Evolutionary conservation across 2,888 invertebrate species (phyloP), one percentile per base, ranked within the genome.

Genomic region (Linnaemya vulpina): DNA sequence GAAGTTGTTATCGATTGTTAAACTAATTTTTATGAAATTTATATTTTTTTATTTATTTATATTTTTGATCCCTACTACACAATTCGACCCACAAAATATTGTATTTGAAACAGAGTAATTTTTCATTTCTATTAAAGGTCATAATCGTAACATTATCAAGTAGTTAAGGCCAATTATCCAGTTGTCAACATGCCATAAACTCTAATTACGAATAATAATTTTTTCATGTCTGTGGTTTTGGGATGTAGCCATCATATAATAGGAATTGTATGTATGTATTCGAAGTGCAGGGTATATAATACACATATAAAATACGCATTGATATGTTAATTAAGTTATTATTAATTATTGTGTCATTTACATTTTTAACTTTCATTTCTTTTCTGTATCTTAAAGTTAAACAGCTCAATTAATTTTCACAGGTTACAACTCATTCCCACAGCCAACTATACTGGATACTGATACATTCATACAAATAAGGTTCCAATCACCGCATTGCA

Each of bases 341-440:
- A 90, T 90, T 89, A 90, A 90, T 90, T 89, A 86, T 87, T 83
- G 88, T 89, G 90, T 89, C 89, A 88, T 87, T 88, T 87, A 76
- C 88, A 89, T 89, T 90, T 90, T 90, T 89, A 88, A 90, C 90
- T 90, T 90, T 90, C 90, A 88, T 89, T 90, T 89, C 87, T 88
- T 87, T 87, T 80, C 83, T 71, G 78, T 82, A 80, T 84, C 87
- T 86, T 86, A 81, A 84, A 77, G 78, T 83, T 86, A 86, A 87
- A 86, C 87, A 87, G 86, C 87, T 87, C 87, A 87, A 87, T 87
- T 87, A 87, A 87, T 87, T 86, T 86, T 62, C 82, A 79, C 85
- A 82, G 75, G 85, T 82, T 85, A 79, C 85, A 85, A 76, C 78
- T 79, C 75, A 85, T 82, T 85, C 74, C 76, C 82, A 76, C 76